A percentile compares a stretch with the other conserved stretches of the same genome.
Evolutionary conservation across 30 jellyfish, hydroid and myxozoan genomes (phyloP).

Genomic region (Euphysa ruthae): DNA sequence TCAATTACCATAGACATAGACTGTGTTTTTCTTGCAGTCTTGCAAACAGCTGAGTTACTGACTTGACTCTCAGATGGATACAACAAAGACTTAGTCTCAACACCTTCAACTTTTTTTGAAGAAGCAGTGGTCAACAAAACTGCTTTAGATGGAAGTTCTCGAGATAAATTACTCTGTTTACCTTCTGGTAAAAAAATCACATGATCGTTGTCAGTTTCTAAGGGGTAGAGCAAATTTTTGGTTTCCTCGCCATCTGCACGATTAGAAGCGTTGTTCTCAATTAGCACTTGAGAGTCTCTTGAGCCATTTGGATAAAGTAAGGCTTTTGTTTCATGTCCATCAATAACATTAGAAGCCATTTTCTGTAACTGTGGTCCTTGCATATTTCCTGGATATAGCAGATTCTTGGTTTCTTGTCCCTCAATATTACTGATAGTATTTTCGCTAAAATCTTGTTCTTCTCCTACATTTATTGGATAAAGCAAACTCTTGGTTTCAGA

Average conservation of each 20-base stretch:
- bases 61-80: no score
- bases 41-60: no score
- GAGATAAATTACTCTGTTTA: no score
- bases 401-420: slow-evolving; percentile 1
- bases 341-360: not conserved
- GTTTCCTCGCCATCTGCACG: slow-evolving; percentile 30
- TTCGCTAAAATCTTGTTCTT: not conserved
- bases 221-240: slow-evolving; percentile 17
- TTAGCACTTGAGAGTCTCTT: not conserved
- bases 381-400: no score
- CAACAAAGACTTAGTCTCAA: slow-evolving; percentile 38
- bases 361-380: no score
- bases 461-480: slow-evolving; percentile 13
- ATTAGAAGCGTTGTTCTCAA: not conserved
- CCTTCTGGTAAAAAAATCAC: not conserved
- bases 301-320: no score
- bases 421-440: not conserved
- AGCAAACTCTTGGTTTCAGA: slow-evolving; percentile 7
- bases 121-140: no score
- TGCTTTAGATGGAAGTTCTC: no score
- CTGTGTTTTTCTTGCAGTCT: no score
- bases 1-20: no score
- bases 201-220: slow-evolving; percentile 2
- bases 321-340: no score
- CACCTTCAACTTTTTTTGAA: slow-evolving; percentile 20